Evolutionary conservation across 1,140 invertebrate genomes (phyloP).

Genomic region (Drosophila leontia): DNA sequence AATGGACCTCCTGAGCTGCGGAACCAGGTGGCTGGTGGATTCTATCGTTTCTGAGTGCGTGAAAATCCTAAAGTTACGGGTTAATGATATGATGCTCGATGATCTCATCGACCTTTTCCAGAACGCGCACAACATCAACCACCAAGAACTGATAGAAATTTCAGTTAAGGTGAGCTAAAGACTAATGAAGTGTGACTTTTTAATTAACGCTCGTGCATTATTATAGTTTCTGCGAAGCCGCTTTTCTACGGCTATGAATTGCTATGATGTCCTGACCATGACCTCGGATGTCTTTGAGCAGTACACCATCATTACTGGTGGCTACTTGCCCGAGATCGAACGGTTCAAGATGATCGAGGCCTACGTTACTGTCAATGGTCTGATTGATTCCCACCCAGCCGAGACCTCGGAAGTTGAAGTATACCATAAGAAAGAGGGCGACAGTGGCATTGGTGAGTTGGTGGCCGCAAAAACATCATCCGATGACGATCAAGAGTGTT

Average conservation of each 20-base stretch:
- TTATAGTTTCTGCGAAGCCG: neutral
- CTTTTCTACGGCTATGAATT: neutral
- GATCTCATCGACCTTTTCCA: conserved; percentile 10
- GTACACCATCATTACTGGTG: neutral
- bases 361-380: conserved; percentile 11
- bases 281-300: conserved; percentile 17
- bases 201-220: too few species aligned
- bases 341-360: conserved; percentile 27
- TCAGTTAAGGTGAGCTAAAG: neutral
- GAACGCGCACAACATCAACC: neutral
- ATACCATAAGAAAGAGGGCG: neutral
- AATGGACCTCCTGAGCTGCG: conserved; percentile 2
- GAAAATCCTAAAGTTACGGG: neutral
- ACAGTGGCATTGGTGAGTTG: neutral
- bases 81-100: neutral
- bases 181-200: too few species aligned
- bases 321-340: neutral
- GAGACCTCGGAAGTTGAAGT: too few species aligned
- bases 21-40: conserved; percentile 10
- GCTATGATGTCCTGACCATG: neutral
- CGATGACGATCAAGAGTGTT: neutral
- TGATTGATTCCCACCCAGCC: neutral
- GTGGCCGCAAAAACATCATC: neutral
- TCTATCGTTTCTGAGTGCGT: neutral
- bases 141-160: neutral